Base-by-base conservation (phyloP, 2,888 invertebrate species). In the Prosopocoilus inquinatus region DNA sequence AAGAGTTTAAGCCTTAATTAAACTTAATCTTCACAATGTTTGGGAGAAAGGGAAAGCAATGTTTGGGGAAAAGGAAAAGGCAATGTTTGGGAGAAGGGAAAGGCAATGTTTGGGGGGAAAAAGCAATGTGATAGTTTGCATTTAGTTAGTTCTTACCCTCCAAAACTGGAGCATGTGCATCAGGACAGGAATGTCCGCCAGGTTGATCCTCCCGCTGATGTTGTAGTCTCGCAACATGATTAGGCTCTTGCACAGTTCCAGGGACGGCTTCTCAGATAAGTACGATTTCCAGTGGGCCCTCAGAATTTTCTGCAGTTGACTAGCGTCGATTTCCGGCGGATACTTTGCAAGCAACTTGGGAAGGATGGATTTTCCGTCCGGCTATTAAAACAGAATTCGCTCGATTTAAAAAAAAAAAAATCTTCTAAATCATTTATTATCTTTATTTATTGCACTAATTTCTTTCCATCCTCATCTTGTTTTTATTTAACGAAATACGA, bases 161-260 rank as follows among this genome's bases (percentile, higher is more conserved):
- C 85, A 85, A 72, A 84, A 84, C 61, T 84, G 82, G 49, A 85
- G 75, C 80, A 85, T 83, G 68, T 84, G 82, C 74, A 85, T 80
- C 61, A 88, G 75, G 57, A 83, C 79, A 8, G 85, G 85, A 66
- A 86, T 80, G 62, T 85, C 86, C 58, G 80, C 75, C 63, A 84
- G 74, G 65, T 78, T 80, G 63, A 87, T 78, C 64, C 84, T 78
- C 11, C 87, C 88, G 66, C 84, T 82, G 63, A 86, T 84, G 67
- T 82, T 83, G 61, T 80, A 80, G 76, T 88, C 88, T 59, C 85
- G 77, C 70, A 87, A 76, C 84, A 87, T 85, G 59, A 87, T 82
- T 49, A 88, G 78, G 71, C 85, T 84, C 73, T 87, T 84, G 72
- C 86, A 85, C 63, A 87, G 76, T 73, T 85, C 87, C 61, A 83